Evolutionary conservation across 1,140 invertebrate species (phyloP).

Genomic region (Contarinia nasturtii): DNA sequence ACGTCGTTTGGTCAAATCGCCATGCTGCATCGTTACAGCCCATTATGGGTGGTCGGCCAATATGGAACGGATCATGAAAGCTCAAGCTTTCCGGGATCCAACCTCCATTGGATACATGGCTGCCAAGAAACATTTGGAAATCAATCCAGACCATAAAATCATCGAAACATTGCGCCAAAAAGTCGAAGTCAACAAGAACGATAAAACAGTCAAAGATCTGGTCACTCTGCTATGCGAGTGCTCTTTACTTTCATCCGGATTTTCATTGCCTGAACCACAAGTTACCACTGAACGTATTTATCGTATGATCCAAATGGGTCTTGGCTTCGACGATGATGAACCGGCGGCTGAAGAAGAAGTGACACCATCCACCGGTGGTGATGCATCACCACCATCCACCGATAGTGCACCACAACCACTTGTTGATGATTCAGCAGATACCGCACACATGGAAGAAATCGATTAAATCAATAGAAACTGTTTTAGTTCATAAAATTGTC

Average conservation of each 20-base stretch:
- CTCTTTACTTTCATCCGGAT: conserved; percentile 75
- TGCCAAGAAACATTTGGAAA: conserved; percentile 93
- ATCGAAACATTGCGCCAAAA: conserved; percentile 78
- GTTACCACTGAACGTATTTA: conserved; percentile 65
- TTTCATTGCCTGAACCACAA: conserved; percentile 75
- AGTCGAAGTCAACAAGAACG: conserved; percentile 88
- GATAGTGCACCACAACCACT: no score
- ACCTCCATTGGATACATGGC: conserved; percentile 98
- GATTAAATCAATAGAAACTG: conserved; percentile 45
- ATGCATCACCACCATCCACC: no score
- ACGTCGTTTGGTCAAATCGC: conserved; percentile 84
- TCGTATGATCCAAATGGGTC: conserved; percentile 91
- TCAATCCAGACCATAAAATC: conserved; percentile 94
- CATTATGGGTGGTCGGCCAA: conserved; percentile 99
- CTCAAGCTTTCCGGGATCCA: conserved; percentile 82
- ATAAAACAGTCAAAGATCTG: conserved; percentile 90
- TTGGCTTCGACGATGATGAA: conserved; percentile 90
- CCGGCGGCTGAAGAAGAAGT: conserved; percentile 47
- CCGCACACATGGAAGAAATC: conserved; percentile 95
- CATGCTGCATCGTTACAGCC: conserved; percentile 97
- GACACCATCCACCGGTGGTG: conserved; percentile 32
- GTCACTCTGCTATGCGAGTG: conserved; percentile 86
- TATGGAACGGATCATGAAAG: conserved; percentile 99
- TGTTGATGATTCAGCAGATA: conserved; percentile 77
- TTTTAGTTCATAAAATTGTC: no score